These are phyloP conservation scores for Puntigrus tetrazona DNA, from an alignment of 2,113 vertebrate genomes.

Conservation along the genomic window DNA sequence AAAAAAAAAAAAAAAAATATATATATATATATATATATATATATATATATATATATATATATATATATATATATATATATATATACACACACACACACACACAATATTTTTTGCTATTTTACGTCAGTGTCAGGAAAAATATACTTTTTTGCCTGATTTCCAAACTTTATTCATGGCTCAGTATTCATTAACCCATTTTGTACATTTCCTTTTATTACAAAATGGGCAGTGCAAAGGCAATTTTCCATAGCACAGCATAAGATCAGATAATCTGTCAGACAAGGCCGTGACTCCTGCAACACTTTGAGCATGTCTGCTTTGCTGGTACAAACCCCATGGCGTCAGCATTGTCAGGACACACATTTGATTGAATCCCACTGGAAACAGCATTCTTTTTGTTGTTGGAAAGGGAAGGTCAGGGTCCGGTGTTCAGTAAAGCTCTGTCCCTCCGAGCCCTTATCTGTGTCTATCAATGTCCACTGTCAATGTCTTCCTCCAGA, in stretches of 20 bases:
- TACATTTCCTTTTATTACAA: neutral
- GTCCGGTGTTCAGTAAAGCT: constrained; percentile 65
- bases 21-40: too few relatives aligned
- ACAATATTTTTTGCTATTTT: too few relatives aligned
- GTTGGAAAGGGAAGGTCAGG: constrained; percentile 73
- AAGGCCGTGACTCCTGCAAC: constrained; percentile 9
- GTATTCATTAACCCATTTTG: neutral
- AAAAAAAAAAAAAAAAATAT: too few relatives aligned
- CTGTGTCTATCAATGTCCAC: constrained; percentile 72
- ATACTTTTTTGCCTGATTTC: too few relatives aligned
- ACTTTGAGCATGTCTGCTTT: constrained; percentile 34
- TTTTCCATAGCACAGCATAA: neutral
- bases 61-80: too few relatives aligned
- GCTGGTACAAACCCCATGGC: constrained; percentile 3
- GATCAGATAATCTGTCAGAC: constrained; percentile 7
- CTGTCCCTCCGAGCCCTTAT: constrained; percentile 74
- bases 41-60: too few relatives aligned
- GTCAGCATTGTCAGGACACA: constrained; percentile 11
- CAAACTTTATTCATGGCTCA: neutral
- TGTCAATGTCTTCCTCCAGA: constrained; percentile 69
- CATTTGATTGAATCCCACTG: constrained; percentile 53
- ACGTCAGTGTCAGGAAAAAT: too few relatives aligned
- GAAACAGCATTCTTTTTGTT: constrained; percentile 52
- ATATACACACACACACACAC: too few relatives aligned
- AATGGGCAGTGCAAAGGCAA: neutral